These are phyloP conservation scores for Lepeophtheirus nordmannii DNA, from an alignment of 2,888 invertebrate genomes.

Conservation along the genomic window DNA sequence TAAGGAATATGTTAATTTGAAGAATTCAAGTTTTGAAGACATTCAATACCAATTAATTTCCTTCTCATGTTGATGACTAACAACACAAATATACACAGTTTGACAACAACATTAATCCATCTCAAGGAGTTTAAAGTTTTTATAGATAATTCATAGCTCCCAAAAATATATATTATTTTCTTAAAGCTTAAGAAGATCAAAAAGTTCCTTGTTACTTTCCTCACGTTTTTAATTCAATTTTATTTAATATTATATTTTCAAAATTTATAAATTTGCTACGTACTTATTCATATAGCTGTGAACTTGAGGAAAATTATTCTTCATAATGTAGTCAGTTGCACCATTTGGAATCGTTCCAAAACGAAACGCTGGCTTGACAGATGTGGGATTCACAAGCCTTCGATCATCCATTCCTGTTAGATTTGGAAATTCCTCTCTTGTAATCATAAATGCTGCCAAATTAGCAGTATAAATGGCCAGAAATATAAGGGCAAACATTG, in stretches of 20 bases:
- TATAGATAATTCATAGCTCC: no score
- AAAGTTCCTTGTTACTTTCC: no score
- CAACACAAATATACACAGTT: no score
- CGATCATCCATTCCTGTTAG: slow-evolving; percentile 69
- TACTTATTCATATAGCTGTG: slow-evolving; percentile 73
- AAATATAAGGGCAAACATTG: slow-evolving; percentile 95
- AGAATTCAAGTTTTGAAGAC: no score
- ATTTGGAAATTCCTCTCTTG: slow-evolving; percentile 83
- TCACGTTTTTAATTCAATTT: no score
- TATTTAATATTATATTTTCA: background rate
- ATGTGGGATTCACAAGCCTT: slow-evolving; percentile 62
- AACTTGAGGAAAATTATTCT: slow-evolving; percentile 74
- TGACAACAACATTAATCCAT: no score
- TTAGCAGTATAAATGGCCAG: slow-evolving; percentile 99
- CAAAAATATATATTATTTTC: no score
- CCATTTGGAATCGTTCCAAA: slow-evolving; percentile 93
- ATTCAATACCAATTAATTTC: no score
- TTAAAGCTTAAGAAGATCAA: no score
- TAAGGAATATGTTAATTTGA: no score
- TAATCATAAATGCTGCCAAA: slow-evolving; percentile 99
- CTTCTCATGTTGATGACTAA: no score
- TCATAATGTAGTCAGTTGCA: slow-evolving; percentile 84
- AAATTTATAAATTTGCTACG: slow-evolving; percentile 8
- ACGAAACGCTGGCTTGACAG: slow-evolving; percentile 74
- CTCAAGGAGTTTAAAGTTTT: no score